phyloP scores from a whole-genome alignment of 2,888 invertebrate species.

The Podabrus alpinus region DNA sequence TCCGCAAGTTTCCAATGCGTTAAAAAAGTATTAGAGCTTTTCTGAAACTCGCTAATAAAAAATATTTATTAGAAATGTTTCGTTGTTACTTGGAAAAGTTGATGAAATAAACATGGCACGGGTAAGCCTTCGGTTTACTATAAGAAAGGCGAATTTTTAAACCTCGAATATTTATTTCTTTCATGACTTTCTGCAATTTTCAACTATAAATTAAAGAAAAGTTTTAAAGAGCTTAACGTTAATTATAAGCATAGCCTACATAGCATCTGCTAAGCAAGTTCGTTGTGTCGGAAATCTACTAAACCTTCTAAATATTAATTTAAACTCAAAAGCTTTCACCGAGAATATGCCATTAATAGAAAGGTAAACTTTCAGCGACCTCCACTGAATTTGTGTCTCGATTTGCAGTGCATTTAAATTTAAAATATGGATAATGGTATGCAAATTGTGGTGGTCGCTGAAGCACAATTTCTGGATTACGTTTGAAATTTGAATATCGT shows the following conservation, averaged over 20 bases:
- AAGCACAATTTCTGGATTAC: constrained; percentile 22
- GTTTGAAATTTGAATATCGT: constrained; percentile 23
- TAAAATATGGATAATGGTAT: constrained; percentile 20
- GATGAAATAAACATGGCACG: not conserved
- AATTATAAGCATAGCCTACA: not conserved
- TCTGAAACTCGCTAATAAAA: not conserved
- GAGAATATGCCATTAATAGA: constrained; percentile 7
- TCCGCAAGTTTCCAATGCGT: not conserved
- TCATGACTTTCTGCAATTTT: not conserved
- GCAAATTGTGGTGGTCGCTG: constrained; percentile 24
- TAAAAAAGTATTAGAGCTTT: not conserved
- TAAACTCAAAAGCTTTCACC: not conserved
- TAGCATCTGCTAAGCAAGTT: not conserved
- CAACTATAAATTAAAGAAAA: not conserved
- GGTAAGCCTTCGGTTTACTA: not conserved
- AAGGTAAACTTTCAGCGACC: constrained; percentile 1
- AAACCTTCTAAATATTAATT: constrained; percentile 12
- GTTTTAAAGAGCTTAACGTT: not conserved
- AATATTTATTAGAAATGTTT: not conserved
- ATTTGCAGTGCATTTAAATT: constrained; percentile 16
- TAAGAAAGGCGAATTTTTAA: not conserved
- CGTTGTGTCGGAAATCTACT: not conserved
- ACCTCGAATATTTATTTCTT: not conserved
- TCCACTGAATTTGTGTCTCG: constrained; percentile 9
- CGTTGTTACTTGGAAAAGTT: not conserved